Evolutionary conservation across 2,797 vertebrate genomes (phyloP).

Genomic region (Chaetodon trifasciatus): DNA sequence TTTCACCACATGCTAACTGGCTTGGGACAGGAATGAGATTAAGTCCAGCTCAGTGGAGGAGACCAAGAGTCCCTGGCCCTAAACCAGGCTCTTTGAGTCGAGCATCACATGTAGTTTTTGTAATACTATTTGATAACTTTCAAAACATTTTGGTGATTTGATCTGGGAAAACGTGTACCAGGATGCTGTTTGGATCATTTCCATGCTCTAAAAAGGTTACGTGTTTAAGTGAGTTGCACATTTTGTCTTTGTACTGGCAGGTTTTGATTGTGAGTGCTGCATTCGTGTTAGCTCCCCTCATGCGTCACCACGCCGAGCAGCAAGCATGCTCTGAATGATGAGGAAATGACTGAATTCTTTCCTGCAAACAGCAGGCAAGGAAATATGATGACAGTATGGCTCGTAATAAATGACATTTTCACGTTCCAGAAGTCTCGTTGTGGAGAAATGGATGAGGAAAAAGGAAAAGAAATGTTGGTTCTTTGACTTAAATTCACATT

Average conservation of each 20-base stretch:
- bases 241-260: not conserved
- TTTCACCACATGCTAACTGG: not conserved
- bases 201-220: not conserved
- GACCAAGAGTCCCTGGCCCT: not conserved
- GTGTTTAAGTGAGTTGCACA: not conserved
- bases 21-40: not conserved
- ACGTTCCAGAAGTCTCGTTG: not conserved
- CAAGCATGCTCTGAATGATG: not conserved
- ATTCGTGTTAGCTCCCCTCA: not conserved
- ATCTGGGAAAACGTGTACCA: not conserved
- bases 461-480: not conserved
- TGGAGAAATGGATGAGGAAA: not conserved
- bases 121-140: not conserved
- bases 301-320: not conserved
- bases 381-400: conserved; percentile 23
- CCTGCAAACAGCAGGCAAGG: conserved; percentile 6
- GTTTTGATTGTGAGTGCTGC: not conserved
- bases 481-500: not conserved
- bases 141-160: not conserved
- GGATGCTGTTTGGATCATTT: too few relatives aligned
- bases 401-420: conserved; percentile 9
- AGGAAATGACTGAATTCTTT: conserved; percentile 17
- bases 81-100: not conserved
- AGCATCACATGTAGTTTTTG: not conserved
- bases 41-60: not conserved